Percentiles rank a stretch among this genome's conserved stretches.
phyloP scores from a whole-genome alignment of 2,113 vertebrate species.

The Astur gentilis region DNA sequence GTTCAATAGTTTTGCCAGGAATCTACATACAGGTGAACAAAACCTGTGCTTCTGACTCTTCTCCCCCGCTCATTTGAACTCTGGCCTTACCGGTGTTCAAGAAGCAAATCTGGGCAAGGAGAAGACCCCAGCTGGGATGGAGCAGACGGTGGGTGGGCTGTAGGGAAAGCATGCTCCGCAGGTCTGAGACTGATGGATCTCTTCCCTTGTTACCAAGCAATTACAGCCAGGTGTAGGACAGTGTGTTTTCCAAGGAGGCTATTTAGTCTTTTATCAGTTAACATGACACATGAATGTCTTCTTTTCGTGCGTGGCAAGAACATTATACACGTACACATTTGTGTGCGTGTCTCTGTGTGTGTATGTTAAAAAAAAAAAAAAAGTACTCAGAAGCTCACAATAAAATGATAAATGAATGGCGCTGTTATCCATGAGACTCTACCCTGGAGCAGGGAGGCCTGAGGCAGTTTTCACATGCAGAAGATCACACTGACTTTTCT shows the following conservation, averaged over 20 bases:
- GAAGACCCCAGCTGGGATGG: not conserved
- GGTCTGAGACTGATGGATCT: not conserved
- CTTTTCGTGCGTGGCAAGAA: not conserved
- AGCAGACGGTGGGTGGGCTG: not conserved
- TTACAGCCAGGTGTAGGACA: not conserved
- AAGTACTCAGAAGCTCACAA: not conserved
- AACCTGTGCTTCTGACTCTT: not conserved
- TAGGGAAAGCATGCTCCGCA: fast-evolving
- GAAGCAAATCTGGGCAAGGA: not conserved
- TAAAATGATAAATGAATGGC: not conserved
- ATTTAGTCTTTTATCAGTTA: not conserved
- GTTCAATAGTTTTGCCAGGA: not conserved
- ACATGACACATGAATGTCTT: not conserved
- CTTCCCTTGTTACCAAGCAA: not conserved
- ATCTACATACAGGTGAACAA: not conserved
- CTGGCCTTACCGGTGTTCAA: not conserved
- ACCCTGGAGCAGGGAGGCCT: not conserved
- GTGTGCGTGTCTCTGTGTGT: not conserved
- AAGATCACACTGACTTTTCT: not conserved
- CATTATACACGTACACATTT: too few relatives aligned
- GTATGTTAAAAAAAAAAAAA: not conserved
- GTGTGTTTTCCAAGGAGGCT: not conserved
- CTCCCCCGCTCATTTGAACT: fast-evolving
- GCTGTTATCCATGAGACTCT: not conserved
- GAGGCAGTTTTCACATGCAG: not conserved